Conservation (phyloP, 2,888 invertebrate species). For the Xestia rhomboidea region DNA sequence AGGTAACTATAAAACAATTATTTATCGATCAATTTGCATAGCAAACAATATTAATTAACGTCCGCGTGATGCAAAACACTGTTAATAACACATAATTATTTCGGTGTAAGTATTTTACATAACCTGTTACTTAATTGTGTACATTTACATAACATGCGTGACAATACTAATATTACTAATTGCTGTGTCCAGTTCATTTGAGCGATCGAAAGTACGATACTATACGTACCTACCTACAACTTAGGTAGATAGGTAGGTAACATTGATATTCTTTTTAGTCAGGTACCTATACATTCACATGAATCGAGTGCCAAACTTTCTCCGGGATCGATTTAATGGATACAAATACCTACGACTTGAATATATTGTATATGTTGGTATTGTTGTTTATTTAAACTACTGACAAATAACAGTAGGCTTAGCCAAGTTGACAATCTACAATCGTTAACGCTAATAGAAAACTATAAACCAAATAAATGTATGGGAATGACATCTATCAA, state of each 20-base stretch:
- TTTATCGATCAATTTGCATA: conserved; percentile 14
- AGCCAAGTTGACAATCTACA: too few species aligned
- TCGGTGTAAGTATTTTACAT: conserved; percentile 13
- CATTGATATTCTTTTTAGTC: neutral
- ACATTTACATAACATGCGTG: conserved; percentile 22
- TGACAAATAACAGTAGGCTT: too few species aligned
- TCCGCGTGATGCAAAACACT: conserved; percentile 16
- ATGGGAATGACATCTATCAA: too few species aligned
- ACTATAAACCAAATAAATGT: too few species aligned
- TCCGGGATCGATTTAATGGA: conserved; percentile 1
- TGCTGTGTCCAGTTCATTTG: conserved; percentile 2
- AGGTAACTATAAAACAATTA: neutral
- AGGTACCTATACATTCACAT: neutral
- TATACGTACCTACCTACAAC: neutral
- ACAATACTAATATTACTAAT: conserved; percentile 1
- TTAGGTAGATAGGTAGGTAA: neutral
- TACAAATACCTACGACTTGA: conserved; percentile 1
- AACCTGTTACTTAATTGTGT: conserved; percentile 4
- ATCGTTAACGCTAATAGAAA: too few species aligned
- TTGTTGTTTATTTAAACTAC: neutral
- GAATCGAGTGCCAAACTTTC: neutral
- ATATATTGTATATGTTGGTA: conserved; percentile 1
- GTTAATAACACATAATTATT: conserved; percentile 24
- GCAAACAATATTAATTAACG: neutral
- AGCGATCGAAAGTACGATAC: conserved; percentile 19